Conservation (phyloP, 1,140 invertebrate species). For the Calosoma granatense region DNA sequence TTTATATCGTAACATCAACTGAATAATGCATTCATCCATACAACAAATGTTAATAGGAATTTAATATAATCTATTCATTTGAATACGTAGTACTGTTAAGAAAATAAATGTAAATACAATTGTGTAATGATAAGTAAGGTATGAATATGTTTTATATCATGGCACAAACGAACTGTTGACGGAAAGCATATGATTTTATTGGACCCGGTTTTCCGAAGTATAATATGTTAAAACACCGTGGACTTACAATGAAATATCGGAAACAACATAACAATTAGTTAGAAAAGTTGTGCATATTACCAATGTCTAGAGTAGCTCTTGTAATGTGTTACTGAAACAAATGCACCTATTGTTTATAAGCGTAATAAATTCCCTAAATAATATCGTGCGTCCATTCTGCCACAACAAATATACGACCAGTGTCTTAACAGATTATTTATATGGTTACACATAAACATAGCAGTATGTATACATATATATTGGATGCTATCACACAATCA, state of each 20-base stretch:
- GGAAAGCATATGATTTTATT: background rate
- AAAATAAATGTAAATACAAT: background rate
- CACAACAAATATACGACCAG: background rate
- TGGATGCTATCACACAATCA: too few species aligned
- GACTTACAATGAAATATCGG: too few species aligned
- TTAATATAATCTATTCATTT: background rate
- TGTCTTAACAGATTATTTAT: constrained; percentile 3
- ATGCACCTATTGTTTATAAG: constrained; percentile 2
- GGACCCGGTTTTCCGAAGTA: background rate
- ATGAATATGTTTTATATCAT: too few species aligned
- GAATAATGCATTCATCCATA: background rate
- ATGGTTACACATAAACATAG: background rate
- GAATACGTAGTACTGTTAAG: background rate
- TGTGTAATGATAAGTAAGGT: background rate
- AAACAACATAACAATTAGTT: too few species aligned
- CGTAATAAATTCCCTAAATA: background rate
- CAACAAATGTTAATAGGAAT: background rate
- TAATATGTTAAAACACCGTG: constrained; percentile 6
- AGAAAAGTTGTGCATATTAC: too few species aligned
- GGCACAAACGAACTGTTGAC: too few species aligned
- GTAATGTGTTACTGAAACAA: too few species aligned
- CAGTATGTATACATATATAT: background rate
- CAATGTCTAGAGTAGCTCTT: too few species aligned
- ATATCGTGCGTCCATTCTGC: background rate
- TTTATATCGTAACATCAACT: too few species aligned